phyloP scores from a whole-genome alignment of 2,888 invertebrate species.

The Muschampia plurimacula region DNA sequence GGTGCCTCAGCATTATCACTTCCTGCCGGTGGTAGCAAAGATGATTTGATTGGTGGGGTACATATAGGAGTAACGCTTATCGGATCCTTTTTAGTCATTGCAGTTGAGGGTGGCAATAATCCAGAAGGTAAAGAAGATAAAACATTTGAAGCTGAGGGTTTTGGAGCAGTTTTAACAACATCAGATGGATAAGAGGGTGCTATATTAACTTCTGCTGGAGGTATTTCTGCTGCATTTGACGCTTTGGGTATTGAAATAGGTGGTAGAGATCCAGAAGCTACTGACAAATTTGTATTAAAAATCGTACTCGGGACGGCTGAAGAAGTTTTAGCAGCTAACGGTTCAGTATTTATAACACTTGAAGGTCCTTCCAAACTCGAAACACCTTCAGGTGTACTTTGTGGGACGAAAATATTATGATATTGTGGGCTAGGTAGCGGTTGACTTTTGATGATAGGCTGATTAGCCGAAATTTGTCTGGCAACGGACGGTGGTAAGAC shows the following conservation, averaged over 20 bases:
- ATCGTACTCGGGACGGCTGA: neutral
- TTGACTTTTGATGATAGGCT: constrained; percentile 65
- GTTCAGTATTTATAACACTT: neutral
- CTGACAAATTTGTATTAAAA: neutral
- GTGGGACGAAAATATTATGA: constrained; percentile 68
- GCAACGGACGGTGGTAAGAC: constrained; percentile 77
- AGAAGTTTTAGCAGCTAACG: neutral
- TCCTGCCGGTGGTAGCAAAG: constrained; percentile 27
- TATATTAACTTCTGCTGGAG: neutral
- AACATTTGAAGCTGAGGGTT: constrained; percentile 15
- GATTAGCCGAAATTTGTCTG: constrained; percentile 68
- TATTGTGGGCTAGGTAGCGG: constrained; percentile 45
- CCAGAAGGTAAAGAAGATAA: constrained; percentile 16
- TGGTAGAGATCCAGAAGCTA: neutral
- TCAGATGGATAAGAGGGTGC: neutral
- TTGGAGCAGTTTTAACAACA: neutral
- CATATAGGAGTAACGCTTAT: neutral
- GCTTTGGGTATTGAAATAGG: neutral
- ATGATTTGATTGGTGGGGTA: constrained; percentile 19
- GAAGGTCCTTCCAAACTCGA: neutral
- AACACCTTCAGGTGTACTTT: constrained; percentile 32
- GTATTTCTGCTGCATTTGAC: constrained; percentile 8
- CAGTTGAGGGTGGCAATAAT: neutral
- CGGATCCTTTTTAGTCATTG: neutral
- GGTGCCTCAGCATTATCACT: neutral